Conservation (phyloP, 1,140 invertebrate genomes). For the Chymomyza costata region DNA sequence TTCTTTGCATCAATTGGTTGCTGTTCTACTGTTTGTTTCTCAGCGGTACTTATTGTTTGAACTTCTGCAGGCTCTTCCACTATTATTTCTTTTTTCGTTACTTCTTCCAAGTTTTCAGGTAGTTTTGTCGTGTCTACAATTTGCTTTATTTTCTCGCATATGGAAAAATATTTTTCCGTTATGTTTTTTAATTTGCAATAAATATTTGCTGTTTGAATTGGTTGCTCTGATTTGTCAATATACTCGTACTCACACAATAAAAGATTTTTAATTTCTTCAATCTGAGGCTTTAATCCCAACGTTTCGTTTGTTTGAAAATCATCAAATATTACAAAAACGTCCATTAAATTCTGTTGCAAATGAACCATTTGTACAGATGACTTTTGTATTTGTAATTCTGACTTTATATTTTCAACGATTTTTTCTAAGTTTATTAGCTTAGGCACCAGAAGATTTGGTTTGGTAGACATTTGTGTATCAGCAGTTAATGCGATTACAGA, state of each 20-base stretch:
- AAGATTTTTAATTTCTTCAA: slow-evolving; percentile 37
- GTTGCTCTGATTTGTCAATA: slow-evolving; percentile 34
- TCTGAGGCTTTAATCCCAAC: slow-evolving; percentile 14
- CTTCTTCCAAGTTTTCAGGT: not conserved
- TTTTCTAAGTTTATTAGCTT: slow-evolving; percentile 45
- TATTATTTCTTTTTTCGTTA: not conserved
- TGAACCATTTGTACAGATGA: slow-evolving; percentile 50
- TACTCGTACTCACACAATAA: slow-evolving; percentile 43
- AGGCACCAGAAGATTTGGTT: slow-evolving; percentile 41
- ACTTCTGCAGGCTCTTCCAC: not conserved
- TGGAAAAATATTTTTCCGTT: slow-evolving; percentile 31
- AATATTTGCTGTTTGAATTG: slow-evolving; percentile 16
- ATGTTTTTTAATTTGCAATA: slow-evolving; percentile 34
- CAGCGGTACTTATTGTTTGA: not conserved
- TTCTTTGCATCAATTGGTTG: slow-evolving; percentile 1
- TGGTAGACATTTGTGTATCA: slow-evolving; percentile 37
- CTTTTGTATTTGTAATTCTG: slow-evolving; percentile 34
- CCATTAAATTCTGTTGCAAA: slow-evolving; percentile 59
- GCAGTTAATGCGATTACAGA: slow-evolving; percentile 39
- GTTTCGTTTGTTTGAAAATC: slow-evolving; percentile 46
- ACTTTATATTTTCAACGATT: slow-evolving; percentile 38
- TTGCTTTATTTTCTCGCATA: slow-evolving; percentile 34
- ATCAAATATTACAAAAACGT: slow-evolving; percentile 57
- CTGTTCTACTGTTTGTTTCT: slow-evolving; percentile 10
- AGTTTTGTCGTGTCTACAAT: no score